Conservation (phyloP, 2,113 vertebrate species). For the Coreoperca whiteheadi region DNA sequence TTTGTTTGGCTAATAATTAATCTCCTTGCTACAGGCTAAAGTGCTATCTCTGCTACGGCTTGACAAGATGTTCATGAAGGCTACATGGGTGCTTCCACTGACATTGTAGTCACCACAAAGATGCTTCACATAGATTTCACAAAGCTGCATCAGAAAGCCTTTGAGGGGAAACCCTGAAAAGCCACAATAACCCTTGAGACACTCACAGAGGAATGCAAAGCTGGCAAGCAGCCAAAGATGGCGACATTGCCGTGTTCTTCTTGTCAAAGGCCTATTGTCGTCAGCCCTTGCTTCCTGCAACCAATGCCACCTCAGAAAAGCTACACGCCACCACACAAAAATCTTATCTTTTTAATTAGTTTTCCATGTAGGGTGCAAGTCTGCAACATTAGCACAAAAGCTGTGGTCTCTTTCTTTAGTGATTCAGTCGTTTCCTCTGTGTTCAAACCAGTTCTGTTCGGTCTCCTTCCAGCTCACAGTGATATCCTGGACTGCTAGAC, state of each 20-base stretch:
- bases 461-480: constrained; percentile 26
- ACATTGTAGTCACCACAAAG: constrained; percentile 76
- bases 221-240: constrained; percentile 83
- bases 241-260: constrained; percentile 75
- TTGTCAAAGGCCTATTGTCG: constrained; percentile 71
- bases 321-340: constrained; percentile 69
- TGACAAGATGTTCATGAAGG: background rate
- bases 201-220: constrained; percentile 75
- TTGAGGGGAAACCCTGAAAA: constrained; percentile 75
- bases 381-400: constrained; percentile 74
- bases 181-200: constrained; percentile 75
- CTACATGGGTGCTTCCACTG: constrained; percentile 56
- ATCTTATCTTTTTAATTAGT: constrained; percentile 82
- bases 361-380: constrained; percentile 66
- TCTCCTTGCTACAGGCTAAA: constrained; percentile 7
- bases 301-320: constrained; percentile 63
- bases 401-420: constrained; percentile 19
- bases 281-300: constrained; percentile 35
- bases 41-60: background rate
- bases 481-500: constrained; percentile 28
- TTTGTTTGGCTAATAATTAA: constrained; percentile 2
- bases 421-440: too few species aligned
- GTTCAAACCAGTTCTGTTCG: constrained; percentile 14
- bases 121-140: constrained; percentile 72
- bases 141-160: constrained; percentile 70